A percentile compares a stretch with the other conserved stretches of the same genome.
Evolutionary conservation across 2,113 vertebrate genomes (phyloP).

Genomic region (Hystrix brachyura): DNA sequence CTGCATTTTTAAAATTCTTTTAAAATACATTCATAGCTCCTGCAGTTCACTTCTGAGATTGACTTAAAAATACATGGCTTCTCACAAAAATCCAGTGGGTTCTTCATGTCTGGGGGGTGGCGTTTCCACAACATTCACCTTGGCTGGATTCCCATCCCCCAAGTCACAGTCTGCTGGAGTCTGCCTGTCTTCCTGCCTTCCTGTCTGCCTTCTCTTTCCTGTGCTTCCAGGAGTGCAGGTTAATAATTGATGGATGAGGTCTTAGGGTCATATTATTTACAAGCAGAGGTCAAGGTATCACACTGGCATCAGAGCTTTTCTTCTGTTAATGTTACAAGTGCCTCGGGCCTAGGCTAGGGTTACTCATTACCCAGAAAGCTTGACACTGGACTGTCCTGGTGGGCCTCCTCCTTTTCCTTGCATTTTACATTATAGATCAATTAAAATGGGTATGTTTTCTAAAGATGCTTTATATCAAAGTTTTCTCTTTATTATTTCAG

Average conservation of each 20-base stretch:
- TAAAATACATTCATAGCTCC: not conserved
- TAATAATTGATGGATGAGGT: conserved; percentile 59
- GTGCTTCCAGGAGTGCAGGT: not conserved
- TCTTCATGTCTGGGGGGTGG: not conserved
- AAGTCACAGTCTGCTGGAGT: not conserved
- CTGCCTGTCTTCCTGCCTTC: not conserved
- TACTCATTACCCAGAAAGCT: not conserved
- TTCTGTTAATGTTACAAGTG: not conserved
- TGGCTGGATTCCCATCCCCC: not conserved
- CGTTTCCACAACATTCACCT: not conserved
- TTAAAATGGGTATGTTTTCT: not conserved
- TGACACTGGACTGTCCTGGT: not conserved
- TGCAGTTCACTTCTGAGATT: not conserved
- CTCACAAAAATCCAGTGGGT: not conserved
- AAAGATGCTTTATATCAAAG: conserved; percentile 11
- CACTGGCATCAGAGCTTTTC: not conserved
- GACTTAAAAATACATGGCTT: not conserved
- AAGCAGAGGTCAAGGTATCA: conserved; percentile 55
- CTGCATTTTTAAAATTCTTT: not conserved
- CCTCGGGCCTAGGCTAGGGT: not conserved
- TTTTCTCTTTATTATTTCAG: conserved; percentile 42
- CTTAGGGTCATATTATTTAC: conserved; percentile 56
- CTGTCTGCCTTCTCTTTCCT: too few species aligned
- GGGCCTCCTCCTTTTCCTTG: not conserved
- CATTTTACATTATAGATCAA: not conserved